Base-by-base conservation (phyloP, 2,797 vertebrate genomes). In the Hyperoplus immaculatus region DNA sequence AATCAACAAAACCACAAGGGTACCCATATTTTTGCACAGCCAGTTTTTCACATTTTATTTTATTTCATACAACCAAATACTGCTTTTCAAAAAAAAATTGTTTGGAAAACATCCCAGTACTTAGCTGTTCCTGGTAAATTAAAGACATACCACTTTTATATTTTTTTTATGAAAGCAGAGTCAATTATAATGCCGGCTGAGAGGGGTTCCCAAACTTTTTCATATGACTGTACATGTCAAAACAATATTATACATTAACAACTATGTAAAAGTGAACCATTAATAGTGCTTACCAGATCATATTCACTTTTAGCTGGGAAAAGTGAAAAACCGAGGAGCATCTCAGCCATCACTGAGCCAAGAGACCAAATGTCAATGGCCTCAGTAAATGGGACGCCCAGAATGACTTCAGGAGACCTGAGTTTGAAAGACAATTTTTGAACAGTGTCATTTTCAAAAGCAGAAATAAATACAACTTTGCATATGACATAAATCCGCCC, bases 351-450 rank as follows among this genome's bases (percentile, higher is more conserved):
- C 4, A 59, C 0, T 16, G 8, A 1, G 9, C 68, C 69, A 36
- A 67, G 49, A 38, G 62, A 55, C 69, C 76, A 78, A 15, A 72
- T 3, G 21, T 61, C 50, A 0, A 72, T 72, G 43, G 56, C 69
- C 38, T 54, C 55, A 2, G 29, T 66, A 5, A 72, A 72, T 18
- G 4, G 1, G 5, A 4, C 0, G 41, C 50, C 69, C 38, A 72
- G 9, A n/a, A 78, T 7, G 7, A 78, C 2, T 43, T 78, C 69
- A 49, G 76, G 62, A 18, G 62, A 60, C 18, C 73, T 75, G 13
- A 46, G 8, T 18, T 45, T 14, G n/a, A 8, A 60, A 45, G 4
- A 50, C 38, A 14, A 66, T 59, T n/a, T 12, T 36, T 29, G 13
- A 55, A 36, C 12, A 36, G 3, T 46, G 42, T n/a, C 14, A 18